Conservation (phyloP, 1,140 invertebrate species). For the Patella vulgata region DNA sequence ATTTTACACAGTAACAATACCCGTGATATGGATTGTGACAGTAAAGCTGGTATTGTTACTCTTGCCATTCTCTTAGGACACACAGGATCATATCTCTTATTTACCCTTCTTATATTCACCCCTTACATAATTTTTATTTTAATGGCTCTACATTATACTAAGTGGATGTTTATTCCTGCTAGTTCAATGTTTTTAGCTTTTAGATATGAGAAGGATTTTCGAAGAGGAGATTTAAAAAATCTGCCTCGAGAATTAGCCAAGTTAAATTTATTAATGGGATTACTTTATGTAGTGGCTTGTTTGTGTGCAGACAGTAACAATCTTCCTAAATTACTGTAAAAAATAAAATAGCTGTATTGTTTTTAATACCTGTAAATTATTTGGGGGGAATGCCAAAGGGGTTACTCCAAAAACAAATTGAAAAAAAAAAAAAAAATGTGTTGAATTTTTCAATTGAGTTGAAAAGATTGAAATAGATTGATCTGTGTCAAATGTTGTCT, state of each 20-base stretch:
- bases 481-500: no score
- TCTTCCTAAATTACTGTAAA: constrained; percentile 31
- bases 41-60: constrained; percentile 88
- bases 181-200: constrained; percentile 88
- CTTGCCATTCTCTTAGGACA: constrained; percentile 92
- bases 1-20: constrained; percentile 96
- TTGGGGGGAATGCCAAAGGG: no score
- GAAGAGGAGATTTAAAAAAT: constrained; percentile 79
- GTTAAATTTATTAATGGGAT: constrained; percentile 89
- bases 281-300: constrained; percentile 83
- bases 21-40: constrained; percentile 86
- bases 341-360: background rate
- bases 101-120: constrained; percentile 88
- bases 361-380: background rate
- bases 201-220: constrained; percentile 88
- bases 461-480: no score
- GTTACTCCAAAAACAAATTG: no score
- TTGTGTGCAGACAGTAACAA: constrained; percentile 35
- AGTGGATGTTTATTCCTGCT: constrained; percentile 89
- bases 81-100: constrained; percentile 89
- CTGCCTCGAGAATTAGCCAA: constrained; percentile 89
- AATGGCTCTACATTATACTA: constrained; percentile 78
- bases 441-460: no score
- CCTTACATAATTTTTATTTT: constrained; percentile 92
- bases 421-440: no score